A percentile compares a stretch with the other conserved stretches of the same genome.
Evolutionary conservation across 2,888 invertebrate species (phyloP).

Genomic region (Pelosia muscerda): DNA sequence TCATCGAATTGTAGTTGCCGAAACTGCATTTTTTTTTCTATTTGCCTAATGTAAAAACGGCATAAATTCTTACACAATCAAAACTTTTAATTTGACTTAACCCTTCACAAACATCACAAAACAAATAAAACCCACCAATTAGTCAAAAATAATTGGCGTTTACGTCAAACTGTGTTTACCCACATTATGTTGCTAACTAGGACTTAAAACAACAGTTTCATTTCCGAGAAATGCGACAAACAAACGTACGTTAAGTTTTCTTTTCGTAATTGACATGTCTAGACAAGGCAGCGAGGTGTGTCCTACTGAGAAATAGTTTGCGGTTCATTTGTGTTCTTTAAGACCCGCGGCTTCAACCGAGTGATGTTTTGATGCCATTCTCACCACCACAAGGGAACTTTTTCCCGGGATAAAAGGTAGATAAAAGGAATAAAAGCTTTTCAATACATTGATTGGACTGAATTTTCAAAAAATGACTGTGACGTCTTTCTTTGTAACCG

Average conservation of each 20-base stretch:
- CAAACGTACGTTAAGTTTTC: conserved; percentile 32
- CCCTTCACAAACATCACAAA: neutral
- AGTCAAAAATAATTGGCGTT: conserved; percentile 1
- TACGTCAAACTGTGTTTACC: neutral
- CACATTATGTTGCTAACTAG: neutral
- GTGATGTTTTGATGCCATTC: too few relatives aligned
- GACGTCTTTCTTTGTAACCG: too few relatives aligned
- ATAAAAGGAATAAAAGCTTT: too few relatives aligned
- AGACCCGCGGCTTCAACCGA: too few relatives aligned
- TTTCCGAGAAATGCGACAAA: conserved; percentile 38
- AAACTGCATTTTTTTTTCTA: too few relatives aligned
- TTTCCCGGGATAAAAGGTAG: too few relatives aligned
- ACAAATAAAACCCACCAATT: neutral
- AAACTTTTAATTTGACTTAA: neutral
- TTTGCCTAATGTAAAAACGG: too few relatives aligned
- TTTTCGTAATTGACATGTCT: conserved; percentile 34
- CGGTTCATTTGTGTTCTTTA: neutral
- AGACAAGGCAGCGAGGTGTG: neutral
- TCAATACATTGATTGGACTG: too few relatives aligned
- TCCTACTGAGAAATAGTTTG: conserved; percentile 10
- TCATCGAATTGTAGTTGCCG: too few relatives aligned
- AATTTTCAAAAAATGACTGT: too few relatives aligned
- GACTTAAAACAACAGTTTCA: conserved; percentile 9
- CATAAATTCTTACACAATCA: neutral
- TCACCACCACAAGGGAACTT: too few relatives aligned